Percentiles rank a stretch among this genome's conserved stretches.
These are phyloP conservation scores for Semnopithecus entellus DNA, from an alignment of 2,113 vertebrate species.

Conservation along the genomic window DNA sequence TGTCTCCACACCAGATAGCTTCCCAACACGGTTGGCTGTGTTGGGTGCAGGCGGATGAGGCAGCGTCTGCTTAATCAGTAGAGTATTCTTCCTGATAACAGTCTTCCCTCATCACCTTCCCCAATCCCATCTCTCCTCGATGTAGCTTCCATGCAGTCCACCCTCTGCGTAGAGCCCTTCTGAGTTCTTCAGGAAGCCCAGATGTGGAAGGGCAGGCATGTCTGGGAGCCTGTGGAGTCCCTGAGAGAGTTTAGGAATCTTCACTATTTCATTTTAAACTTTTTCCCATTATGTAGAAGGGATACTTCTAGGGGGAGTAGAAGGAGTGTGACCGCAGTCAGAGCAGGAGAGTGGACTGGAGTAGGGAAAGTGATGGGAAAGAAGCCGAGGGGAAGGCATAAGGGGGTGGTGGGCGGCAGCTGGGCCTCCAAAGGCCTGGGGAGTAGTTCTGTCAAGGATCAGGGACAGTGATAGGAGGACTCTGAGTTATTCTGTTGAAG, in stretches of 20 bases:
- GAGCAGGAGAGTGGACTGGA: not conserved
- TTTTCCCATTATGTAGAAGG: not conserved
- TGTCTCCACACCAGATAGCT: no score
- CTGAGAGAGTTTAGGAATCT: not conserved
- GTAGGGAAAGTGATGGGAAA: not conserved
- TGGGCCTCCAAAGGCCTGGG: not conserved
- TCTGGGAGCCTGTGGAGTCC: not conserved
- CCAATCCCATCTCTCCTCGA: not conserved
- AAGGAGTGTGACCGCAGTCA: not conserved
- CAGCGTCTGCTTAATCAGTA: not conserved
- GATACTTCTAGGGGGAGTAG: not conserved
- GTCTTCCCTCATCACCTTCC: not conserved
- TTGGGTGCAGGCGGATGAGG: not conserved
- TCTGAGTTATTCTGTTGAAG: not conserved
- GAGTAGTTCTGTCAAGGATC: not conserved
- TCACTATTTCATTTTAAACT: not conserved
- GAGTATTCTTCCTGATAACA: not conserved
- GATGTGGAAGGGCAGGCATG: not conserved
- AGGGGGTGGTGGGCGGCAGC: not conserved
- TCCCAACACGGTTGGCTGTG: not conserved
- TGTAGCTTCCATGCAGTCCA: not conserved
- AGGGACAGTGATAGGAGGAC: not conserved
- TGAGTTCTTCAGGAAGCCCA: not conserved
- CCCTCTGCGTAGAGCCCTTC: not conserved
- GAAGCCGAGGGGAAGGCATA: not conserved